Evolutionary conservation across 2,888 invertebrate species (phyloP).

Genomic region (Heteropelma amictum): DNA sequence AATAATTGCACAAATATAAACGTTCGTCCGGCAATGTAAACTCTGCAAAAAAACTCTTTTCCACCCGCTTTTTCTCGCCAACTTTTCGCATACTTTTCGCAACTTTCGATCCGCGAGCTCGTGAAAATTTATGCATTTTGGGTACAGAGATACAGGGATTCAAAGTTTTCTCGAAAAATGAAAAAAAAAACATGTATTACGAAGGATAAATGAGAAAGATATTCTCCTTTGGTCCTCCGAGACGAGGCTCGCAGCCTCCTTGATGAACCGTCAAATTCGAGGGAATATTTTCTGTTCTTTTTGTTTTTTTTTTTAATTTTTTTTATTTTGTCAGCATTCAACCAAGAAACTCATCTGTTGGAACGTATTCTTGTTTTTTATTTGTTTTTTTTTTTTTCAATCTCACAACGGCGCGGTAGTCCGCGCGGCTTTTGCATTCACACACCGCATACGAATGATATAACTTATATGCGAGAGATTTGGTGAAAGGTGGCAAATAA

Average conservation of each 20-base stretch:
- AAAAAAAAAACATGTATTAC: conserved; percentile 25
- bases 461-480: conserved; percentile 60
- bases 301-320: neutral
- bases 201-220: conserved; percentile 5
- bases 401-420: conserved; percentile 65
- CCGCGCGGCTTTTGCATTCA: conserved; percentile 71
- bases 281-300: conserved; percentile 30
- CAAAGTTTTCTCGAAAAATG: conserved; percentile 33
- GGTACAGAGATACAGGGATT: conserved; percentile 47
- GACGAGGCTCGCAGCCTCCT: conserved; percentile 14
- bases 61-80: neutral
- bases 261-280: conserved; percentile 14
- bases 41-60: conserved; percentile 17
- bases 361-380: conserved; percentile 17
- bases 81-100: too few relatives aligned
- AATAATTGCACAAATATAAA: conserved; percentile 50
- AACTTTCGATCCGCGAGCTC: too few relatives aligned
- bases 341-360: conserved; percentile 33
- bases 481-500: conserved; percentile 60
- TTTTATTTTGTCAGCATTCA: neutral
- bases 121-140: conserved; percentile 48
- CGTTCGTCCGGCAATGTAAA: conserved; percentile 24
- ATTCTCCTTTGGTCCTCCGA: conserved; percentile 36
- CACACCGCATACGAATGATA: conserved; percentile 65
- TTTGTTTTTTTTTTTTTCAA: neutral